Conservation (phyloP, 2,888 invertebrate genomes). For the Adelphocoris suturalis region DNA sequence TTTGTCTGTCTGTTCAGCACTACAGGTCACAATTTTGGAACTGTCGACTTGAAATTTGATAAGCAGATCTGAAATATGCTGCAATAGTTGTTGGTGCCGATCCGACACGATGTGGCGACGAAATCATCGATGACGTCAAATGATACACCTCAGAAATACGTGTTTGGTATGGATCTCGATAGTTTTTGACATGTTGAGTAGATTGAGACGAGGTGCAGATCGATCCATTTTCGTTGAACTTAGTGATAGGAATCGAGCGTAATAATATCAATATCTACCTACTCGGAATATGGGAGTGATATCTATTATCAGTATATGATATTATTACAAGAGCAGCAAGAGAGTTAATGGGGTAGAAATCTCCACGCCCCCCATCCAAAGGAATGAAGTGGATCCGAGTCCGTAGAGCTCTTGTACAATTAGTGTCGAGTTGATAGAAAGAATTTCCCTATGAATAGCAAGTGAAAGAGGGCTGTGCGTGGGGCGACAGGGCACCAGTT, state of each 20-base stretch:
- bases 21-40: too few relatives aligned
- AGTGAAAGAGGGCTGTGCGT: conserved; percentile 13
- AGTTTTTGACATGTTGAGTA: too few relatives aligned
- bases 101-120: too few relatives aligned
- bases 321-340: not conserved
- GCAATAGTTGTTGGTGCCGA: too few relatives aligned
- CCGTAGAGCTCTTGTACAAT: conserved; percentile 62
- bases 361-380: not conserved
- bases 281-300: not conserved
- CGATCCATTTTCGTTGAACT: too few relatives aligned
- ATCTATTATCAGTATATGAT: not conserved
- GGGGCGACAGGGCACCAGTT: conserved; percentile 40
- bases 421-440: conserved; percentile 71
- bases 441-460: conserved; percentile 69
- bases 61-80: too few relatives aligned
- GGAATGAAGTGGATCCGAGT: conserved; percentile 60
- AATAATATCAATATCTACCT: not conserved
- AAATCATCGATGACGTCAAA: too few relatives aligned
- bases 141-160: too few relatives aligned
- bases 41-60: too few relatives aligned
- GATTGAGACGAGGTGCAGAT: too few relatives aligned
- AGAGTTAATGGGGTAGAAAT: not conserved
- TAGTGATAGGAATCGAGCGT: not conserved
- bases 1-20: too few relatives aligned
- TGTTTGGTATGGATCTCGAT: too few relatives aligned